Evolutionary conservation across 2,113 vertebrate species (phyloP).

Genomic region (Nanger granti): DNA sequence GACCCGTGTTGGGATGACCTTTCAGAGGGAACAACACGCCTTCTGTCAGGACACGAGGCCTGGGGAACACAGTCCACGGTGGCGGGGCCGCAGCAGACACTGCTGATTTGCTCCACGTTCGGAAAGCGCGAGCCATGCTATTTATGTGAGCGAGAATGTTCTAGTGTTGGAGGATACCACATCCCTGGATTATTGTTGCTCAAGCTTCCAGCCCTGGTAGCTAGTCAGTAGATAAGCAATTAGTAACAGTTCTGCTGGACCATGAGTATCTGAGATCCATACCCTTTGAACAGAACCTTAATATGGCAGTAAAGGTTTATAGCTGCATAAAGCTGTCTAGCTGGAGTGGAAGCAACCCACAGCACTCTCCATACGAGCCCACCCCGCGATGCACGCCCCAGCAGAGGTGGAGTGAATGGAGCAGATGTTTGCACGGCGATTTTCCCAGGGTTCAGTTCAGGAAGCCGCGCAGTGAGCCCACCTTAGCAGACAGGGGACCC

Average conservation of each 20-base stretch:
- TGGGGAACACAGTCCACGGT: not conserved
- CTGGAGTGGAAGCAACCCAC: conserved; percentile 48
- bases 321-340: conserved; percentile 67
- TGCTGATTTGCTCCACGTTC: not conserved
- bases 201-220: conserved; percentile 60
- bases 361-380: conserved; percentile 44
- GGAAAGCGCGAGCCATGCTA: not conserved
- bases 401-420: not conserved
- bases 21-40: not conserved
- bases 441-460: conserved; percentile 26
- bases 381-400: not conserved
- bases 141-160: not conserved
- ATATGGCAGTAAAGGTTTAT: conserved; percentile 72
- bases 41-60: not conserved
- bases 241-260: conserved; percentile 65
- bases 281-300: conserved; percentile 63
- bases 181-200: not conserved
- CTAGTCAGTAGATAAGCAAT: conserved; percentile 69
- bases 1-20: not conserved
- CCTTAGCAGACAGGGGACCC: not conserved
- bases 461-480: not conserved
- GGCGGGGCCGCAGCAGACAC: no score
- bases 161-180: not conserved
- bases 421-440: not conserved
- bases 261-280: conserved; percentile 57